A percentile compares a stretch with the other conserved stretches of the same genome.
Evolutionary conservation across 1,140 invertebrate genomes (phyloP).

Genomic region (Pseudoatta argentina): DNA sequence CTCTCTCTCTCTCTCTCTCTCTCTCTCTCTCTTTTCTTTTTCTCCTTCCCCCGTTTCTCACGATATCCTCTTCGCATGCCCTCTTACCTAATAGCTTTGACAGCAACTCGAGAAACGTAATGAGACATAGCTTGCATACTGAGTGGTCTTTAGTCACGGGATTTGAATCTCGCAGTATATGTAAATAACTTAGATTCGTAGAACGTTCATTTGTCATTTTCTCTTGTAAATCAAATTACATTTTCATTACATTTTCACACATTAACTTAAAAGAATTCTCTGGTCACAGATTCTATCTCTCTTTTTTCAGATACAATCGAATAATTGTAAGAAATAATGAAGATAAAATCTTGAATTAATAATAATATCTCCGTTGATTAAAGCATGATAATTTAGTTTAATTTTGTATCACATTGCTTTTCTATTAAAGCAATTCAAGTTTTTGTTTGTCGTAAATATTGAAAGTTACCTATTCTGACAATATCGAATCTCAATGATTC

Average conservation of each 20-base stretch:
- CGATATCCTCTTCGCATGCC: neutral
- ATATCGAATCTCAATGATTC: neutral
- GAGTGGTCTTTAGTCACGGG: slow-evolving; percentile 40
- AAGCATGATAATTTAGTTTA: slow-evolving; percentile 5
- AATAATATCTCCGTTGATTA: neutral
- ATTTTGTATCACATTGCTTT: neutral
- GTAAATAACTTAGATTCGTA: slow-evolving; percentile 60
- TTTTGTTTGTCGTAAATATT: neutral
- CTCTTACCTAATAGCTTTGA: slow-evolving; percentile 54
- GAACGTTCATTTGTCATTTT: slow-evolving; percentile 63
- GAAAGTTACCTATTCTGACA: neutral
- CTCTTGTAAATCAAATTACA: slow-evolving; percentile 56
- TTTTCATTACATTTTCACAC: slow-evolving; percentile 17
- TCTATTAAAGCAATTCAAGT: neutral
- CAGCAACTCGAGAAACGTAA: slow-evolving; percentile 65
- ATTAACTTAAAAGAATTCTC: slow-evolving; percentile 30
- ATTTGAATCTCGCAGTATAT: slow-evolving; percentile 67
- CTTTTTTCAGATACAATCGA: neutral
- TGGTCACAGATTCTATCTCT: neutral
- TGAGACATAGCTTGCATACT: slow-evolving; percentile 66
- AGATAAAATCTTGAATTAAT: neutral
- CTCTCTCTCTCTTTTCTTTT: neutral
- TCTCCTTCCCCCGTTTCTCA: neutral
- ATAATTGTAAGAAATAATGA: neutral
- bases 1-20: neutral